These are phyloP conservation scores for Deladenus siricidicola DNA, from an alignment of 2,888 invertebrate genomes.

Conservation along the genomic window DNA sequence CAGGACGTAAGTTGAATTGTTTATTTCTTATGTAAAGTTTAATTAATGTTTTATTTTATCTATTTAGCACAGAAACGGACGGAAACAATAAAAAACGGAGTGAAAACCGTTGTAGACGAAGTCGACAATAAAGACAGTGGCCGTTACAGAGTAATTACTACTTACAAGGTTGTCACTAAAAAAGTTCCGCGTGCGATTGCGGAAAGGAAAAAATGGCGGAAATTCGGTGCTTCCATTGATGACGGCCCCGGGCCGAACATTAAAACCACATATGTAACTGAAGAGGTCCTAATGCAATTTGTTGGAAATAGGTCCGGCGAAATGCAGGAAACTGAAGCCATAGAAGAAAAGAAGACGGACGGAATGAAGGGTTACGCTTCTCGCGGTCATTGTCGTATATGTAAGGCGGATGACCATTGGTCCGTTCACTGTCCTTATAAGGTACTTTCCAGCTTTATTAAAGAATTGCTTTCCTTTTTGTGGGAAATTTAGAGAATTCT, in stretches of 20 bases:
- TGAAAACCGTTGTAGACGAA: conserved; percentile 22
- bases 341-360: conserved; percentile 24
- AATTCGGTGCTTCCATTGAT: conserved; percentile 80
- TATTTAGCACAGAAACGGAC: conserved; percentile 17
- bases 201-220: conserved; percentile 79
- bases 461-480: background rate
- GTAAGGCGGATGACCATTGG: conserved; percentile 73
- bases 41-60: background rate
- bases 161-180: conserved; percentile 66
- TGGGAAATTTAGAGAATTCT: background rate
- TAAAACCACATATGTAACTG: conserved; percentile 88
- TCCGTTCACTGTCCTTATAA: conserved; percentile 95
- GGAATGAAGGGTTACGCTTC: conserved; percentile 16
- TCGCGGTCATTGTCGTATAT: conserved; percentile 45
- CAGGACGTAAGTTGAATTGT: background rate
- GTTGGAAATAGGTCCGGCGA: conserved; percentile 52
- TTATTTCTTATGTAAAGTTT: background rate
- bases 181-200: conserved; percentile 77
- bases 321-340: conserved; percentile 55
- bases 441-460: conserved; percentile 25
- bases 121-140: conserved; percentile 17
- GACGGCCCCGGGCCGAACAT: conserved; percentile 90
- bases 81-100: conserved; percentile 20
- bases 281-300: conserved; percentile 83
- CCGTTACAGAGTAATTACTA: conserved; percentile 56